Evolutionary conservation across 2,113 vertebrate genomes (phyloP), one percentile per base, ranked within the genome.

Genomic region (Toxotes chatareus): DNA sequence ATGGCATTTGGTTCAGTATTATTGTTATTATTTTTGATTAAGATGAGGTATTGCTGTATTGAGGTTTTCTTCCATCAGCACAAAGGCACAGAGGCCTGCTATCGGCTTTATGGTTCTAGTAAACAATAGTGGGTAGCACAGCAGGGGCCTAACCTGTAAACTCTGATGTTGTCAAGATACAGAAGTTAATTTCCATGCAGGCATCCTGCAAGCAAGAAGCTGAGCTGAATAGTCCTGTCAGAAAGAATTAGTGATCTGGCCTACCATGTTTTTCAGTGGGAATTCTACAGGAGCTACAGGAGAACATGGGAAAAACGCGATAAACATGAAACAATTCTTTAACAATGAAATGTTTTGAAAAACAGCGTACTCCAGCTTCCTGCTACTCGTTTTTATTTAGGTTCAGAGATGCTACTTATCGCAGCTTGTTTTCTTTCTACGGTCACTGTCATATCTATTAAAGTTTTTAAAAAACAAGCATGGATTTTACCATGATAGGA

Each of bases 1-100:
- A 79, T 90, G 86, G 85, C 80, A 64, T 89, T 90, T 86, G 46
- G 85, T 89, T 85, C 88, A 89, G 83, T 91, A 89, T 92, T 80
- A 83, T 90, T 94, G 79, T 92, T 91, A 84, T 92, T 91, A 88
- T 90, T 90, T 91, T 89, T 83, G 76, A 90, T 92, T 88, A 88
- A 89, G 67, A 88, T 90, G 91, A 92, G 83, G 83, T 83, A 87
- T 90, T 85, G 82, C 76, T 47, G 73, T 77, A 81, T 92, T 89
- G 88, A 87, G 81, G 88, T 86, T 92, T 93, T 91, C 84, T 76
- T 91, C 73, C 74, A 82, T 66, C 53, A 79, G 85, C 80, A 91
- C 90, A 93, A 88, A 83, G 85, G 89, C 85, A 86, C 81, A 85
- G 81, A 80, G 79, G 86, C 79, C 83, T 83, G 84, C 77, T 84